These are phyloP conservation scores for Sesia bembeciformis DNA, from an alignment of 2,888 invertebrate species.

Conservation along the genomic window DNA sequence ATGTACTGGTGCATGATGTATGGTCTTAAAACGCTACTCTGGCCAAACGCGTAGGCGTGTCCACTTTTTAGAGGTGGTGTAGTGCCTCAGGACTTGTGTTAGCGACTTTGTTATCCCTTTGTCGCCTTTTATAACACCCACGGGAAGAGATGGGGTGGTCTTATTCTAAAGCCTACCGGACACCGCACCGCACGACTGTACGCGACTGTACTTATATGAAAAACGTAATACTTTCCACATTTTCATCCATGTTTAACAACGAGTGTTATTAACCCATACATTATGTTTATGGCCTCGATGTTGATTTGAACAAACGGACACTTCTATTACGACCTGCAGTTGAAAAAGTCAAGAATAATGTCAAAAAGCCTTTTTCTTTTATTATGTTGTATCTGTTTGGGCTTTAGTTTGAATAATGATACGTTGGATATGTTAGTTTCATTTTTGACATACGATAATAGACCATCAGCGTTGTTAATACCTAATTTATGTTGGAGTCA, in stretches of 20 bases:
- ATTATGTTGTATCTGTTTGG: background rate
- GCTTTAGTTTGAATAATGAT: background rate
- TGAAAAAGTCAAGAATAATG: background rate
- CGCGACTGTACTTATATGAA: background rate
- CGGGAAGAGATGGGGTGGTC: too few species aligned
- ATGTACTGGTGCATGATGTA: too few species aligned
- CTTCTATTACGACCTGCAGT: background rate
- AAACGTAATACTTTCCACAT: background rate
- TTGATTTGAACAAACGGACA: background rate
- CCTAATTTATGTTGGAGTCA: conserved; percentile 43
- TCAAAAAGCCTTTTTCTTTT: background rate
- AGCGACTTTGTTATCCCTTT: too few species aligned
- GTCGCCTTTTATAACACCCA: too few species aligned
- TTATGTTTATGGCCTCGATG: background rate
- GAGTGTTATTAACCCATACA: background rate
- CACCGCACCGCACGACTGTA: background rate
- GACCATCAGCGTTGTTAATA: conserved; percentile 32
- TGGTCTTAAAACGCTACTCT: too few species aligned
- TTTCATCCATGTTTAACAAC: background rate
- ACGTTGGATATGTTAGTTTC: conserved; percentile 19
- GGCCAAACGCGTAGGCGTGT: too few species aligned
- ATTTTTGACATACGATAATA: conserved; percentile 32
- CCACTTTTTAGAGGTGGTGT: too few species aligned
- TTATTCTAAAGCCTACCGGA: too few species aligned
- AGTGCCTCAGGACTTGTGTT: too few species aligned